Percentiles rank a stretch among this genome's conserved stretches.
Conservation (phyloP, 2,113 vertebrate genomes). For the Pteruthius melanotis region DNA sequence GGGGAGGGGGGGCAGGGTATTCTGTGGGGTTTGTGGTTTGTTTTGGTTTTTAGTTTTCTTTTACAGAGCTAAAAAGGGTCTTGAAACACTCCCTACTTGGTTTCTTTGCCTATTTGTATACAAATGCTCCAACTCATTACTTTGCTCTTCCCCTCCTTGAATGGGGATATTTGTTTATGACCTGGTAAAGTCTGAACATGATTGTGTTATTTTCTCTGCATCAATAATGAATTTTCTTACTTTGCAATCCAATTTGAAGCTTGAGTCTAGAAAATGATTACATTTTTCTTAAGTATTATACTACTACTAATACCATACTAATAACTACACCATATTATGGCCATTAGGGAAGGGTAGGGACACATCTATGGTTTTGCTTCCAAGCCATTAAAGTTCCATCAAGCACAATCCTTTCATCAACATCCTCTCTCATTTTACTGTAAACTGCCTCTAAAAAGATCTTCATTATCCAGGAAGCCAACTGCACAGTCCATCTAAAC, state of each 20-base stretch:
- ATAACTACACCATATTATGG: neutral
- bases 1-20: rapidly evolving
- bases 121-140: neutral
- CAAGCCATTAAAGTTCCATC: neutral
- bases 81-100: neutral
- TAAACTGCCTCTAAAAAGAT: neutral
- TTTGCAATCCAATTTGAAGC: neutral
- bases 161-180: neutral
- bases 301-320: neutral
- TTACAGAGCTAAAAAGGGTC: neutral
- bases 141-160: neutral
- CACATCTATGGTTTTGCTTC: neutral
- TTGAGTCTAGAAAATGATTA: neutral
- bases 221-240: neutral
- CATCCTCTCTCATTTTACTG: neutral
- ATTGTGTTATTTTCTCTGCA: neutral
- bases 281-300: neutral
- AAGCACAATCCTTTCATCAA: neutral
- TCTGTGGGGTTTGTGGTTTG: neutral
- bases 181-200: neutral
- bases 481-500: neutral
- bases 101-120: neutral
- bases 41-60: neutral
- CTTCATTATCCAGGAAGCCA: neutral
- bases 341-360: neutral